phyloP scores from a whole-genome alignment of 2,113 vertebrate species.

The Bungarus multicinctus region DNA sequence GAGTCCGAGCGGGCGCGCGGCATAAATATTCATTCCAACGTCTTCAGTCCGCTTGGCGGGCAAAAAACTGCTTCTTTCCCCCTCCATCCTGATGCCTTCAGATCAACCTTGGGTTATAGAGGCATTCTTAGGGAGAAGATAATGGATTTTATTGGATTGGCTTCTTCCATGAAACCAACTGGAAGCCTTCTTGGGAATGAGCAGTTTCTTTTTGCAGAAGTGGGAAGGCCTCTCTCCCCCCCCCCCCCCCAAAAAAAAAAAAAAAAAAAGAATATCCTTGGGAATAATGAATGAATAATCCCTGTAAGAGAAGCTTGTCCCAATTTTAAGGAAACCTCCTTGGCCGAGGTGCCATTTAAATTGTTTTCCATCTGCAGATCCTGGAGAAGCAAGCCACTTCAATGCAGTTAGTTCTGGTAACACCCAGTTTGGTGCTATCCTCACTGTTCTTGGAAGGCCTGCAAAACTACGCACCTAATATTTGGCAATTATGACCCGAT shows the following conservation, averaged over 20 bases:
- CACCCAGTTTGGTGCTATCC: neutral
- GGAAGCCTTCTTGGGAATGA: neutral
- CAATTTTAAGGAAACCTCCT: neutral
- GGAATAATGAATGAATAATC: neutral
- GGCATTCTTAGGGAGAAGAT: neutral
- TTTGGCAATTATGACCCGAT: neutral
- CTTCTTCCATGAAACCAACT: neutral
- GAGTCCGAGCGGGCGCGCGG: neutral
- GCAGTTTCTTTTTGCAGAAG: neutral
- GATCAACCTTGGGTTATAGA: neutral
- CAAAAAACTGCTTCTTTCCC: neutral
- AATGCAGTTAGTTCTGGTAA: neutral
- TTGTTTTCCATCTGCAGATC: neutral
- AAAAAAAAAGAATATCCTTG: neutral
- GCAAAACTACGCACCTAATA: neutral
- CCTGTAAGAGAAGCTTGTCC: neutral
- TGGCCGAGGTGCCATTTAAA: neutral
- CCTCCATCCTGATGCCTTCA: neutral
- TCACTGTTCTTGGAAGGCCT: neutral
- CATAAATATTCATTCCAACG: neutral
- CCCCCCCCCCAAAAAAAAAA: accelerated
- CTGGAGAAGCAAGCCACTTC: neutral
- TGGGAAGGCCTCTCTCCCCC: neutral
- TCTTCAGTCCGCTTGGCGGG: neutral
- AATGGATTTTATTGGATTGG: neutral